Evolutionary conservation across 2,113 vertebrate genomes (phyloP).

Genomic region (Apodemus speciosus): DNA sequence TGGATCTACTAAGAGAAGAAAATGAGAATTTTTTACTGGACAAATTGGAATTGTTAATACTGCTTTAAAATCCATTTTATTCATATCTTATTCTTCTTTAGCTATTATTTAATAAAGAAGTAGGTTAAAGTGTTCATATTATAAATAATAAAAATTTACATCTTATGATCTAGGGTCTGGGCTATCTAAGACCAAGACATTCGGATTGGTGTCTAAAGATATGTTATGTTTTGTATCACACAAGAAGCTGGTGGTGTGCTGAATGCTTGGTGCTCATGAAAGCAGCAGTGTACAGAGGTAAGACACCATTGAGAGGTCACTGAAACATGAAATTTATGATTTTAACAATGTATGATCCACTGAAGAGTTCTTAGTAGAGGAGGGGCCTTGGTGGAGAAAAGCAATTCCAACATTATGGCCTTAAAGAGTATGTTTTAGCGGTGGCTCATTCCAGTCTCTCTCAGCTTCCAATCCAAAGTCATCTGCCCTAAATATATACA

Average conservation of each 20-base stretch:
- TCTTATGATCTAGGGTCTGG: not conserved
- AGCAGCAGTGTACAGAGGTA: not conserved
- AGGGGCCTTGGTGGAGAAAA: not conserved
- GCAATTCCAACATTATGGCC: too few relatives aligned
- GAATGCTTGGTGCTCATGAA: accelerated
- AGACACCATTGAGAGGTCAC: not conserved
- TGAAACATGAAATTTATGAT: too few relatives aligned
- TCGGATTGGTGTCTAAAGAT: not conserved
- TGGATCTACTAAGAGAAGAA: not conserved
- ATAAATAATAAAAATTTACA: not conserved
- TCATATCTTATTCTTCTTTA: not conserved
- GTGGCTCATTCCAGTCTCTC: not conserved
- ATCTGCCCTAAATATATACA: not conserved
- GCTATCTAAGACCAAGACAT: not conserved
- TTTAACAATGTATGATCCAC: not conserved
- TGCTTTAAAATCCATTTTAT: not conserved
- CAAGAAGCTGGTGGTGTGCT: not conserved
- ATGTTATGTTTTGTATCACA: not conserved
- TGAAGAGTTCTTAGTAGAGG: not conserved
- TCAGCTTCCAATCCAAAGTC: too few relatives aligned
- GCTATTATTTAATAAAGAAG: not conserved
- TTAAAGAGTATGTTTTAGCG: not conserved
- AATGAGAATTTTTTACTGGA: not conserved
- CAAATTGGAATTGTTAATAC: not conserved
- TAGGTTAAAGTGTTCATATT: not conserved